phyloP scores from a whole-genome alignment of 2,797 vertebrate genomes.

The Furcifer pardalis region DNA sequence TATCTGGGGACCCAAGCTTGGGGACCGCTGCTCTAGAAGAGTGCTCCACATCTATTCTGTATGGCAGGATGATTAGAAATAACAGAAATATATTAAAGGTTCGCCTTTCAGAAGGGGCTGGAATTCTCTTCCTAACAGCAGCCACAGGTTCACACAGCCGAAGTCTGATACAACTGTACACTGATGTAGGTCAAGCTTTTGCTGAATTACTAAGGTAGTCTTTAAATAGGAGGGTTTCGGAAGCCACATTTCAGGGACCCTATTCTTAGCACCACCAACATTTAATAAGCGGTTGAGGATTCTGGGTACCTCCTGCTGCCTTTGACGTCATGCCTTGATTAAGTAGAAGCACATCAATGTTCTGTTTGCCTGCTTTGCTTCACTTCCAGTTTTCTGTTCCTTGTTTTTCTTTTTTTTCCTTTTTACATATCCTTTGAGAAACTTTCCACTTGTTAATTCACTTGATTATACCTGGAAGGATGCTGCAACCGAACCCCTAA shows the following conservation, averaged over 20 bases:
- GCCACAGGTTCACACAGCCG: not conserved
- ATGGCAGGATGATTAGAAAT: not conserved
- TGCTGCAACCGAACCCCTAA: not conserved
- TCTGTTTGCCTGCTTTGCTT: conserved; percentile 27
- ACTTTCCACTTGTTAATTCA: conserved; percentile 46
- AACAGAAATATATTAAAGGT: conserved; percentile 24
- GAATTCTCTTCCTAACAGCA: conserved; percentile 8
- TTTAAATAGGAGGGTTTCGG: not conserved
- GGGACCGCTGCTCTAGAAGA: not conserved
- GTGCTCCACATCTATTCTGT: not conserved
- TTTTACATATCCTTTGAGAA: conserved; percentile 23
- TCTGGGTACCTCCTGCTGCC: conserved; percentile 21
- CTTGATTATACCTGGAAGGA: not conserved
- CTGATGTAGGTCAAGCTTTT: not conserved
- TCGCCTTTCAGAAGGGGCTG: conserved; percentile 1
- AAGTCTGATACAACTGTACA: not conserved
- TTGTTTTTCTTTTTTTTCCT: not conserved
- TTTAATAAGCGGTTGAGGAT: not conserved
- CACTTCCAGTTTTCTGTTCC: not conserved
- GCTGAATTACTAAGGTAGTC: not conserved
- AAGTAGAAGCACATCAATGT: conserved; percentile 7
- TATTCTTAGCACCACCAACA: conserved; percentile 28
- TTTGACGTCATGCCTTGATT: not conserved
- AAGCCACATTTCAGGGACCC: conserved; percentile 9
- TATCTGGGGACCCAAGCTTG: too few species aligned